Conservation (phyloP, 2,797 vertebrate genomes). For the Catostomus latipinnis region DNA sequence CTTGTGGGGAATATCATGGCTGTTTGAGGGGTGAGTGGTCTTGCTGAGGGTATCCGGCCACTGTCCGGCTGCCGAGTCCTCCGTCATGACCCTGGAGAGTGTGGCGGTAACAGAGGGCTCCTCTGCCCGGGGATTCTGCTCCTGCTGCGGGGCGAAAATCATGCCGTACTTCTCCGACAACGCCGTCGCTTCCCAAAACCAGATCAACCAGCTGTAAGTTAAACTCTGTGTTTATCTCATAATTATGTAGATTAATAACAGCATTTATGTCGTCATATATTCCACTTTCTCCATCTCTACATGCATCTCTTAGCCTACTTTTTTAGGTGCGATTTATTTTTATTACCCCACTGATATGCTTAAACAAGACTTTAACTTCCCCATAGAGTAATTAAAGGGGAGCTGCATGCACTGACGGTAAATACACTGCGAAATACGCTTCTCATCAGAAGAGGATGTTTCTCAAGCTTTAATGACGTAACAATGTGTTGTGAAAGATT, state of each 20-base stretch:
- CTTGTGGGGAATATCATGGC: slow-evolving; percentile 1
- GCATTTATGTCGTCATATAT: neutral
- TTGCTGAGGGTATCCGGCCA: slow-evolving; percentile 38
- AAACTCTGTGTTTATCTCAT: neutral
- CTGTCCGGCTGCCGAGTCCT: neutral
- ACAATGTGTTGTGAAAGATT: slow-evolving; percentile 47
- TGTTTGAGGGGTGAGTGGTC: slow-evolving; percentile 5
- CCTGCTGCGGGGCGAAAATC: slow-evolving; percentile 86
- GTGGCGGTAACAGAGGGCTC: slow-evolving; percentile 73
- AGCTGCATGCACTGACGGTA: slow-evolving; percentile 11
- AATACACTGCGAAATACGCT: neutral
- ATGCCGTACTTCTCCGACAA: slow-evolving; percentile 90
- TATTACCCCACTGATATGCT: neutral
- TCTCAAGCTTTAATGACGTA: slow-evolving; percentile 55
- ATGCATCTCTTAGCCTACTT: neutral
- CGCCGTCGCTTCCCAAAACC: slow-evolving; percentile 87
- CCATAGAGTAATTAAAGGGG: neutral
- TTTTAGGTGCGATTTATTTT: neutral
- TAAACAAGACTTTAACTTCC: neutral
- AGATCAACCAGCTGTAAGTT: slow-evolving; percentile 94
- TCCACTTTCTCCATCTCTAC: neutral
- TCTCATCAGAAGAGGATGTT: neutral
- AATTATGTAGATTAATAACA: neutral
- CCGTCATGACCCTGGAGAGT: slow-evolving; percentile 82
- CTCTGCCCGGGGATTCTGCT: slow-evolving; percentile 76